These are phyloP conservation scores for Epinephelus coioides DNA, from an alignment of 2,797 vertebrate genomes.

Conservation along the genomic window DNA sequence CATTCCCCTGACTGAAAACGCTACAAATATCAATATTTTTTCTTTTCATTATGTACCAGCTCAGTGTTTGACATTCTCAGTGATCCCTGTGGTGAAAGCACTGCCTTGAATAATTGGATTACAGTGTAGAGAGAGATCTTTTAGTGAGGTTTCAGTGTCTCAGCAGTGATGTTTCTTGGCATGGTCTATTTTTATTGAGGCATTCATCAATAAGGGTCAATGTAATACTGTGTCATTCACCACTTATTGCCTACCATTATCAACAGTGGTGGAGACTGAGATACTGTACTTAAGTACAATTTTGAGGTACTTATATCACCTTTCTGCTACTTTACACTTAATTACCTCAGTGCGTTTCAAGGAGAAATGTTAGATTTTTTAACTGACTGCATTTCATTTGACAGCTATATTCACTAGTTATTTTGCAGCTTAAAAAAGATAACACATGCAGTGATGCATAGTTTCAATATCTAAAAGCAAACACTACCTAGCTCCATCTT, in stretches of 20 bases:
- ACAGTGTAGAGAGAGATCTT: slow-evolving; percentile 27
- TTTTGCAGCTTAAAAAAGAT: background rate
- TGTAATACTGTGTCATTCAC: slow-evolving; percentile 12
- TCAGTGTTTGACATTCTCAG: slow-evolving; percentile 52
- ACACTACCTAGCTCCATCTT: background rate
- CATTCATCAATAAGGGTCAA: slow-evolving; percentile 19
- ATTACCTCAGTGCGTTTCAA: background rate
- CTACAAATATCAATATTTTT: slow-evolving; percentile 56
- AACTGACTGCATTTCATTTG: background rate
- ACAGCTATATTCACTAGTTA: background rate
- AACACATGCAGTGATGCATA: background rate
- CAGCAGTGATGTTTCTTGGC: slow-evolving; percentile 20
- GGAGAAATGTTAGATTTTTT: background rate
- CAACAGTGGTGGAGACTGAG: background rate
- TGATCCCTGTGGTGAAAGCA: slow-evolving; percentile 47
- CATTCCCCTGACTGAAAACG: slow-evolving; percentile 43
- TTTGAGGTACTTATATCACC: background rate
- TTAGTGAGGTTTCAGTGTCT: slow-evolving; percentile 22
- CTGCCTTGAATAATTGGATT: slow-evolving; percentile 50
- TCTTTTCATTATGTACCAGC: slow-evolving; percentile 53
- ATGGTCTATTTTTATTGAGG: slow-evolving; percentile 34
- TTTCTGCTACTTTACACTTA: background rate
- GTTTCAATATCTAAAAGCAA: background rate
- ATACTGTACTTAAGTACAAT: background rate
- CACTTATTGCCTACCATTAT: background rate